phyloP scores from a whole-genome alignment of 2,113 vertebrate species.

The Irena cyanogastra region DNA sequence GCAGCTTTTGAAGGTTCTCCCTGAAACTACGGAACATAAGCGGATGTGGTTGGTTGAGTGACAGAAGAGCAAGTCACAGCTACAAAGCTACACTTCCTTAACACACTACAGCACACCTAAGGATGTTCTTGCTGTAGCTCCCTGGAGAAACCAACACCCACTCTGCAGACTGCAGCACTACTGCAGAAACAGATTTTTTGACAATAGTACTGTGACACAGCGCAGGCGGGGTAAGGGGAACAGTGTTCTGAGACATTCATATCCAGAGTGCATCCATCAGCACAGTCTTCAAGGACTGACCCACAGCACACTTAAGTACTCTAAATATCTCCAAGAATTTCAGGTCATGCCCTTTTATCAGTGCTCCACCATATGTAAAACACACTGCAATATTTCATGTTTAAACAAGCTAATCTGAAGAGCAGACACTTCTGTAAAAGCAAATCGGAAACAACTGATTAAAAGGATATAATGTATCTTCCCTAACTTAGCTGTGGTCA shows the following conservation, averaged over 20 bases:
- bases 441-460: neutral
- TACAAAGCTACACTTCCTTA: neutral
- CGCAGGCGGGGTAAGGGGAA: accelerated
- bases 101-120: neutral
- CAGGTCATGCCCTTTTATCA: neutral
- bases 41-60: neutral
- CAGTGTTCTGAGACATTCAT: neutral
- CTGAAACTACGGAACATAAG: neutral
- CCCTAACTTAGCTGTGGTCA: neutral
- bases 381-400: neutral
- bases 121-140: neutral
- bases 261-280: neutral
- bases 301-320: neutral
- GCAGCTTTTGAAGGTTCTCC: neutral
- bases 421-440: neutral
- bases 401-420: neutral
- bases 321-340: neutral
- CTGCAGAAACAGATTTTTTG: neutral
- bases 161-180: neutral
- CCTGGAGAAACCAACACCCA: neutral
- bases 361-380: neutral
- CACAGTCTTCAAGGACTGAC: neutral
- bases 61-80: neutral
- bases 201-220: neutral
- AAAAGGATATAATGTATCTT: neutral